Evolutionary conservation across 2,888 invertebrate species (phyloP).

Genomic region (Chloromyia formosa): DNA sequence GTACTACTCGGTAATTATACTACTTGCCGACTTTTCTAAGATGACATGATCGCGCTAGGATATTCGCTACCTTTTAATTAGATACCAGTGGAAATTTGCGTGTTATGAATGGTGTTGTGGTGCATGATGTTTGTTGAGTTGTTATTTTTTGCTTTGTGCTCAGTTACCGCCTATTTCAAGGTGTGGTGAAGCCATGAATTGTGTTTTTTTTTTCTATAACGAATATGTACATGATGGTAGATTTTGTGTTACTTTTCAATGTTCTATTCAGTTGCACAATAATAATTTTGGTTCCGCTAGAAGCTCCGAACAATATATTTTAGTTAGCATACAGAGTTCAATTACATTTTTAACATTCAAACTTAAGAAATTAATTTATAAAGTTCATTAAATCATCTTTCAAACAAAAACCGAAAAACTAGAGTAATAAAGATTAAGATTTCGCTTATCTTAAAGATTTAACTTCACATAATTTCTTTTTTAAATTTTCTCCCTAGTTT

Average conservation of each 20-base stretch:
- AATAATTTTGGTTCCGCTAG: no score
- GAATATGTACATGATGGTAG: neutral
- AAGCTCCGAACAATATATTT: no score
- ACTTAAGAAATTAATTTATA: no score
- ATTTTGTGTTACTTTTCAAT: neutral
- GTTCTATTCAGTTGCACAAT: no score
- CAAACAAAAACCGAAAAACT: no score
- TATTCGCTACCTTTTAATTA: slow-evolving; percentile 37
- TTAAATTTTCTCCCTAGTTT: no score
- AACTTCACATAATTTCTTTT: no score
- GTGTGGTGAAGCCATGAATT: slow-evolving; percentile 34
- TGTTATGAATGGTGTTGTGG: slow-evolving; percentile 15
- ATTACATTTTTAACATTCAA: no score
- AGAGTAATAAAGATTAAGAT: no score
- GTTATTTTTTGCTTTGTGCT: neutral
- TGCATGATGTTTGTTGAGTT: slow-evolving; percentile 2
- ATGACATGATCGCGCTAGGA: slow-evolving; percentile 38
- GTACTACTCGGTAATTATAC: neutral
- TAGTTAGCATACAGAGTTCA: no score
- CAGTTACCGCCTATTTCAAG: slow-evolving; percentile 22
- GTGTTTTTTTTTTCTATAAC: neutral
- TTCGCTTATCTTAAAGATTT: no score
- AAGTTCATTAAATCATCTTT: no score
- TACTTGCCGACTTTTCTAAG: slow-evolving; percentile 20
- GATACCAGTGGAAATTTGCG: slow-evolving; percentile 27